Conservation (phyloP, 2,113 vertebrate species). For the Dinomys branickii region DNA sequence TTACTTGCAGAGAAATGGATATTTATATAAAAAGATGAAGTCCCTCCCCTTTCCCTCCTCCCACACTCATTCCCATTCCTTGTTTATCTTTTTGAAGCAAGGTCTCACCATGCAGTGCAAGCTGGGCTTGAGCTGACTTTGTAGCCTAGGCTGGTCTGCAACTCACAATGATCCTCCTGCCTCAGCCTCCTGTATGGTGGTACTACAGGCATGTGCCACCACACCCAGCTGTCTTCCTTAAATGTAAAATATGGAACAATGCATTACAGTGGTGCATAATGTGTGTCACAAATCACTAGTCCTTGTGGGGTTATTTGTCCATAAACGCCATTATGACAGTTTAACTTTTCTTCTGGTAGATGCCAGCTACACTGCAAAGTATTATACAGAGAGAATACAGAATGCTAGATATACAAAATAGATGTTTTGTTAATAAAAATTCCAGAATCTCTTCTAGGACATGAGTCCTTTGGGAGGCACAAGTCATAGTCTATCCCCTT, state of each 20-base stretch:
- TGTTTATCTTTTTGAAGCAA: no score
- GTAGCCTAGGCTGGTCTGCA: no score
- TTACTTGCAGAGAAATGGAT: no score
- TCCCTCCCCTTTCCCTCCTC: no score
- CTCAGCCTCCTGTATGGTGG: no score
- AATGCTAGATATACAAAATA: slow-evolving; percentile 58
- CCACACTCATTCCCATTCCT: no score
- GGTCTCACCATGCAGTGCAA: no score
- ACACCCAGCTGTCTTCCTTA: background rate
- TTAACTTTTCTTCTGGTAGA: slow-evolving; percentile 40
- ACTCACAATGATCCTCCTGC: no score
- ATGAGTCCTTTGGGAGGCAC: slow-evolving; percentile 33
- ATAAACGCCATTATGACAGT: background rate
- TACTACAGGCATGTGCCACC: no score
- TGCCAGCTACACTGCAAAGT: background rate
- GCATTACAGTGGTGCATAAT: background rate
- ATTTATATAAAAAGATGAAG: no score
- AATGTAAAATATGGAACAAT: slow-evolving; percentile 12
- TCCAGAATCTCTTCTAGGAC: slow-evolving; percentile 37
- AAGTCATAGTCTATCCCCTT: slow-evolving; percentile 7
- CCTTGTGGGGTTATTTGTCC: background rate
- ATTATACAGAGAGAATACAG: background rate
- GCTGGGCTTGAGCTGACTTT: no score
- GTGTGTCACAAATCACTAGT: slow-evolving; percentile 43
- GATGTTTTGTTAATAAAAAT: slow-evolving; percentile 55